These are phyloP conservation scores for Rhodeus uyekii DNA, from an alignment of 2,797 vertebrate species.

Conservation along the genomic window DNA sequence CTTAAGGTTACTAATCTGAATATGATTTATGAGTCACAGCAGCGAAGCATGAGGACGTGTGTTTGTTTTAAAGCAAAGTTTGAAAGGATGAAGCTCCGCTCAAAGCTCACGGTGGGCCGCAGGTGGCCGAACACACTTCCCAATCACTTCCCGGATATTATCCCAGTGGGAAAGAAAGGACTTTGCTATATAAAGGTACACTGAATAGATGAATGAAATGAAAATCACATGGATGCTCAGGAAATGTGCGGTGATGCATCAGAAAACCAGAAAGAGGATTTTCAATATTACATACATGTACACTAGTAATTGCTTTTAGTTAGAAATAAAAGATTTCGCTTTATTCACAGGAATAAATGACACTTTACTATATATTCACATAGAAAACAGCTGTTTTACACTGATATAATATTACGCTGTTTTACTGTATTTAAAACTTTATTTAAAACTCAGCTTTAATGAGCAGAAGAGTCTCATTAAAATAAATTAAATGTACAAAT, in stretches of 20 bases:
- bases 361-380: too few relatives aligned
- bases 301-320: too few relatives aligned
- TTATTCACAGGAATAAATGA: too few relatives aligned
- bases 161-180: constrained; percentile 62
- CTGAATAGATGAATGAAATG: constrained; percentile 41
- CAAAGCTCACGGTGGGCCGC: constrained; percentile 65
- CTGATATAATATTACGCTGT: too few relatives aligned
- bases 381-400: too few relatives aligned
- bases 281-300: not conserved
- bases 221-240: not conserved
- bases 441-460: too few relatives aligned
- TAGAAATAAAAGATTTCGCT: too few relatives aligned
- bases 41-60: not conserved
- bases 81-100: not conserved
- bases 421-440: too few relatives aligned
- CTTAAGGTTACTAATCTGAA: constrained; percentile 21
- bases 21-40: constrained; percentile 32
- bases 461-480: too few relatives aligned
- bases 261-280: not conserved
- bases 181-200: constrained; percentile 32
- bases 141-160: constrained; percentile 74
- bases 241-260: not conserved
- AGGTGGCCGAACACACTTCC: constrained; percentile 70
- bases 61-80: constrained; percentile 2
- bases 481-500: too few relatives aligned